Conservation (phyloP, 1,140 invertebrate genomes). For the Brachystomella parvula region DNA sequence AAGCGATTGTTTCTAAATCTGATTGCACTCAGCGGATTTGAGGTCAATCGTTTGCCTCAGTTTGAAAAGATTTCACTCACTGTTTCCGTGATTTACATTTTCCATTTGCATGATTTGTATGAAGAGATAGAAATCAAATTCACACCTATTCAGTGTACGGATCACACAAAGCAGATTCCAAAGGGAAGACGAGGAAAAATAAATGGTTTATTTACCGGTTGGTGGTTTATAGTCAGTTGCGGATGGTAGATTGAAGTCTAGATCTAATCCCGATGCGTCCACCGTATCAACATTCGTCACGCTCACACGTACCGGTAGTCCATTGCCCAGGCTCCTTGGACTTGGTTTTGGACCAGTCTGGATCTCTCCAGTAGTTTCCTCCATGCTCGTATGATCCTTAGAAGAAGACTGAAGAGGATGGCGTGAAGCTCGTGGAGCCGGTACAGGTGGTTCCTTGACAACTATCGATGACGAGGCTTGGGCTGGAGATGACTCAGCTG, state of each 20-base stretch:
- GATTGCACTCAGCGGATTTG: too few species aligned
- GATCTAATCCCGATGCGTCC: not conserved
- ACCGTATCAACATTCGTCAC: conserved; percentile 14
- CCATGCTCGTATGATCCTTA: too few species aligned
- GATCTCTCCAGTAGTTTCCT: not conserved
- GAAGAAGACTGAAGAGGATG: too few species aligned
- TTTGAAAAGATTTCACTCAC: too few species aligned
- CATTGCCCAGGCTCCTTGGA: not conserved
- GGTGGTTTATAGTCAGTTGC: conserved; percentile 27
- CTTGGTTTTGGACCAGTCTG: not conserved
- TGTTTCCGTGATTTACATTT: not conserved
- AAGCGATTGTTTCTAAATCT: too few species aligned
- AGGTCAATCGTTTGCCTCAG: too few species aligned
- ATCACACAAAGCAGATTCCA: too few species aligned
- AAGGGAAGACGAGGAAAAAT: not conserved
- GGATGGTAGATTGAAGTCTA: conserved; percentile 28
- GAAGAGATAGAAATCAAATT: not conserved
- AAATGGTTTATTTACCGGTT: conserved; percentile 17
- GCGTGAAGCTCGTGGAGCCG: conserved; percentile 9
- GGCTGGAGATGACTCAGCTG: not conserved
- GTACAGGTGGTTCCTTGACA: conserved; percentile 14
- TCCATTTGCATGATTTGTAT: not conserved
- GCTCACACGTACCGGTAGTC: not conserved
- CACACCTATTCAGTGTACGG: too few species aligned
- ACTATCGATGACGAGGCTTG: not conserved